phyloP scores from a whole-genome alignment of 2,113 vertebrate genomes.

The Ardeotis arabs region DNA sequence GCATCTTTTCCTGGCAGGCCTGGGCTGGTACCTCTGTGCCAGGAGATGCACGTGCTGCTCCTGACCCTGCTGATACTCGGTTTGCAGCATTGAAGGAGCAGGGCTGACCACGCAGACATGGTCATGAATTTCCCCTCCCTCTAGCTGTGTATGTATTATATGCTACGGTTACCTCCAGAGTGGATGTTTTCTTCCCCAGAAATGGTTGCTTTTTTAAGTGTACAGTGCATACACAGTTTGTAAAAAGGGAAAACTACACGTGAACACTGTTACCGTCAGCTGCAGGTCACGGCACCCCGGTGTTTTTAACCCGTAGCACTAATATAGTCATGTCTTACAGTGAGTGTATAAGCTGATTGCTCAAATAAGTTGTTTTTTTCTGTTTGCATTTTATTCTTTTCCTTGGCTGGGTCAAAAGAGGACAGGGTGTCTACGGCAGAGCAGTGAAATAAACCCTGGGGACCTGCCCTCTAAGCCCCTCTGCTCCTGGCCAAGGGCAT shows the following conservation, averaged over 20 bases:
- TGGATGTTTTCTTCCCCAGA: not conserved
- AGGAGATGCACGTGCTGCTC: not conserved
- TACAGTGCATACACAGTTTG: rapidly evolving
- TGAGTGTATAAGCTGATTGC: not conserved
- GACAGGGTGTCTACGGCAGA: not conserved
- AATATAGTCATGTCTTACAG: not conserved
- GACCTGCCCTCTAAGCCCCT: not conserved
- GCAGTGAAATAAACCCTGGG: not conserved
- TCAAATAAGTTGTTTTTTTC: not conserved
- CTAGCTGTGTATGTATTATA: not conserved
- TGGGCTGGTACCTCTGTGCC: not conserved
- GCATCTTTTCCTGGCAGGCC: not conserved
- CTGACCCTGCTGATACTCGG: not conserved
- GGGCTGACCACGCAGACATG: not conserved
- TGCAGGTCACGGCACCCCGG: rapidly evolving
- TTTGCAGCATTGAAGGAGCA: not conserved
- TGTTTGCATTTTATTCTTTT: not conserved
- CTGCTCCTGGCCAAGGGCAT: not conserved
- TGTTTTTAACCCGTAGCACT: not conserved
- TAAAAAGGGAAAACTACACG: not conserved
- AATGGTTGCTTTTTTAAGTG: not conserved
- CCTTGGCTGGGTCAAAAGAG: not conserved
- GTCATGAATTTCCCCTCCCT: not conserved
- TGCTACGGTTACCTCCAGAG: not conserved
- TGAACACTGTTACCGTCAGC: not conserved